Evolutionary conservation across 1,140 invertebrate species (phyloP).

Genomic region (Camponotus floridanus): DNA sequence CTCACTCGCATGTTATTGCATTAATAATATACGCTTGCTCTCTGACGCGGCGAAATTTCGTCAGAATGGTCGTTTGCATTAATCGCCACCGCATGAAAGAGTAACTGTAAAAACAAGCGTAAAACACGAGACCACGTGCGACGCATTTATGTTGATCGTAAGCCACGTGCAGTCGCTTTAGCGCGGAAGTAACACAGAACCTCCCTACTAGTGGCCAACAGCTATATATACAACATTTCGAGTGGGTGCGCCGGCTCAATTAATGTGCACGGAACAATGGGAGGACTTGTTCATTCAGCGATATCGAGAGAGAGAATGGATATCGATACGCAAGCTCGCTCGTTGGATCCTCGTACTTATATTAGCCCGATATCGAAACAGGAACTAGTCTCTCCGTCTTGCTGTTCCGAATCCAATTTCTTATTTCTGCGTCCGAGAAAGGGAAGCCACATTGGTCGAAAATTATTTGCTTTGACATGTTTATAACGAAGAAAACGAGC

Average conservation of each 20-base stretch:
- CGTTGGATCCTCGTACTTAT: slow-evolving; percentile 31
- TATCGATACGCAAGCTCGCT: slow-evolving; percentile 47
- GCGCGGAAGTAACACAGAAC: slow-evolving; percentile 45
- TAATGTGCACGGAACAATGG: slow-evolving; percentile 59
- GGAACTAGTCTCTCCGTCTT: background rate
- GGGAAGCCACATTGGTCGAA: background rate
- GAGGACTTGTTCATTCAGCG: slow-evolving; percentile 66
- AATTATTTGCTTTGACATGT: slow-evolving; percentile 42
- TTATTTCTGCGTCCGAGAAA: background rate
- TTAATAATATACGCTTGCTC: slow-evolving; percentile 10
- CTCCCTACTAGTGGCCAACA: background rate
- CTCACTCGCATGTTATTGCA: background rate
- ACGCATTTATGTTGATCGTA: slow-evolving; percentile 59
- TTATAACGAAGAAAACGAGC: slow-evolving; percentile 37
- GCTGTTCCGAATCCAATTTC: background rate
- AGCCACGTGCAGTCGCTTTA: slow-evolving; percentile 66
- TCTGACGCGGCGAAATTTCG: slow-evolving; percentile 21
- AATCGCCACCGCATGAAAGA: slow-evolving; percentile 14
- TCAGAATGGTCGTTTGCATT: slow-evolving; percentile 9
- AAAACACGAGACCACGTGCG: slow-evolving; percentile 62
- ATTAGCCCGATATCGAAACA: background rate
- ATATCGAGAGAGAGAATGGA: slow-evolving; percentile 41
- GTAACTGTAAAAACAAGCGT: slow-evolving; percentile 64
- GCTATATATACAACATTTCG: slow-evolving; percentile 45
- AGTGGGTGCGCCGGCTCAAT: slow-evolving; percentile 69